Evolutionary conservation across 2,113 vertebrate genomes (phyloP).

Genomic region (Crypturellus undulatus): DNA sequence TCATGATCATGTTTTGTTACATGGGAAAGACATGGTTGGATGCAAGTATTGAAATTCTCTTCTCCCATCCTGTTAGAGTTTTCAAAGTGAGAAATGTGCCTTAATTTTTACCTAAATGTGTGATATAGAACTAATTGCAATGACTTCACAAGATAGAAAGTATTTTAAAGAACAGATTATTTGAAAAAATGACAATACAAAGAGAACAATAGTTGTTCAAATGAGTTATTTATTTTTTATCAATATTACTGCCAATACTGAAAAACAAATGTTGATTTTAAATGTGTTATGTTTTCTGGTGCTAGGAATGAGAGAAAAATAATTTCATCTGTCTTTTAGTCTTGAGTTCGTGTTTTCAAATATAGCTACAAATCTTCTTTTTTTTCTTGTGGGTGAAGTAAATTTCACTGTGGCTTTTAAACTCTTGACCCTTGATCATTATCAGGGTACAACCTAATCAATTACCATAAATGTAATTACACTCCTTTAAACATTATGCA

Average conservation of each 20-base stretch:
- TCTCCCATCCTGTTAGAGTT: not conserved
- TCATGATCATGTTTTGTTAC: not conserved
- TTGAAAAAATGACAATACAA: not conserved
- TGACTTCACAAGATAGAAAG: not conserved
- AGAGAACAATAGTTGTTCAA: not conserved
- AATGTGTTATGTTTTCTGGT: not conserved
- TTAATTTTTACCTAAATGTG: not conserved
- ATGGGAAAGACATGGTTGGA: fast-evolving
- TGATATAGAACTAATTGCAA: not conserved
- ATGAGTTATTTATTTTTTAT: not conserved
- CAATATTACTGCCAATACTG: not conserved
- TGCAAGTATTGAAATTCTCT: not conserved
- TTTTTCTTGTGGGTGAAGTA: not conserved
- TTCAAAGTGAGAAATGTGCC: fast-evolving
- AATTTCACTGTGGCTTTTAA: constrained; percentile 38
- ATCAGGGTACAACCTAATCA: constrained; percentile 42
- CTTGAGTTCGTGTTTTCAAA: not conserved
- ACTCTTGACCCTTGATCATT: constrained; percentile 49
- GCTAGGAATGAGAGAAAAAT: not conserved
- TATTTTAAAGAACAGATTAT: not conserved
- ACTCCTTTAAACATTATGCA: constrained; percentile 53
- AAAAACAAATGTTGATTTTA: not conserved
- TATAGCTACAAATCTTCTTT: not conserved
- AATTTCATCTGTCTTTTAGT: not conserved
- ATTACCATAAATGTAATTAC: constrained; percentile 47